These are phyloP conservation scores for Chionodraco myersi DNA, from an alignment of 2,113 vertebrate genomes.

Conservation along the genomic window DNA sequence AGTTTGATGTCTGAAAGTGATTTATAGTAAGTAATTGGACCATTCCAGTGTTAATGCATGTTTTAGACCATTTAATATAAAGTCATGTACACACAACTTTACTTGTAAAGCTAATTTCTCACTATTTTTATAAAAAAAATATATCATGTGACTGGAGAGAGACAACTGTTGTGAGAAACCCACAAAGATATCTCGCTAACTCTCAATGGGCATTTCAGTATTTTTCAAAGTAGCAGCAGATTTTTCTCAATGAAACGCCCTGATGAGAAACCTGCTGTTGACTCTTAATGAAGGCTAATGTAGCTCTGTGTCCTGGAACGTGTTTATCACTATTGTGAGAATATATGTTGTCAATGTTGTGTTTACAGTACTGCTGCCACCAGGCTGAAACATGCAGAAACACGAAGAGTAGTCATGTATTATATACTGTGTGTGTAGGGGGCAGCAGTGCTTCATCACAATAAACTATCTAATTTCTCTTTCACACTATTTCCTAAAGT, in stretches of 20 bases:
- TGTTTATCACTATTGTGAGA: background rate
- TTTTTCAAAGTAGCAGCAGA: background rate
- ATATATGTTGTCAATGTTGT: background rate
- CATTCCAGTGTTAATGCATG: constrained; percentile 20
- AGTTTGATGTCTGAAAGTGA: constrained; percentile 3
- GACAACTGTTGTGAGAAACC: background rate
- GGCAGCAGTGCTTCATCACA: background rate
- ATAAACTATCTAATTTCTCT: background rate
- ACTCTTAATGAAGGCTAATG: too few relatives aligned
- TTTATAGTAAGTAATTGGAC: background rate
- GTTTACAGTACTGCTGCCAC: background rate
- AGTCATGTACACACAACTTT: background rate
- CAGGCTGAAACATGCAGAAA: background rate
- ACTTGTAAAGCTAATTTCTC: background rate
- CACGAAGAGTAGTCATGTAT: background rate
- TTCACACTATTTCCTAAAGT: background rate
- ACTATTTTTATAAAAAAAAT: background rate
- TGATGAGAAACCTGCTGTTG: too few relatives aligned
- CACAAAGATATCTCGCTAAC: background rate
- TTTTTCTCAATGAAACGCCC: background rate
- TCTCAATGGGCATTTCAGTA: background rate
- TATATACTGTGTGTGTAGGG: background rate
- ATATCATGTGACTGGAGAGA: background rate
- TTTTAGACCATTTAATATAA: constrained; percentile 1
- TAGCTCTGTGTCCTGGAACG: background rate